These are phyloP conservation scores for Aulostomus chinensis DNA, from an alignment of 2,797 vertebrate species.

Conservation along the genomic window DNA sequence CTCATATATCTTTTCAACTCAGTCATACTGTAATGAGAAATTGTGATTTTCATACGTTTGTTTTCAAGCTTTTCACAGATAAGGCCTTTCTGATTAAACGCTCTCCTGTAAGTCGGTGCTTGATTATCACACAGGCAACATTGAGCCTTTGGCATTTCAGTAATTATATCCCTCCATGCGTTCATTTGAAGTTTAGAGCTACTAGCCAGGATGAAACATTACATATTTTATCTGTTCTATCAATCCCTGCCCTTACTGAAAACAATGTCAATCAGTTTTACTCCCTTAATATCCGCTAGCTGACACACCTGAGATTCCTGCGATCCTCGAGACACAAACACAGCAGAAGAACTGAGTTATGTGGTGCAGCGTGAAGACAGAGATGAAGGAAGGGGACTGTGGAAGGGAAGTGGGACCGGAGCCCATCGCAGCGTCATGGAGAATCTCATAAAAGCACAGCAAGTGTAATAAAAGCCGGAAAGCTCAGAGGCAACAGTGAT, in stretches of 20 bases:
- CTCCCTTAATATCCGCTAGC: conserved; percentile 10
- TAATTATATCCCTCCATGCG: not conserved
- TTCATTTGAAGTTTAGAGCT: too few relatives aligned
- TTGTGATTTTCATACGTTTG: not conserved
- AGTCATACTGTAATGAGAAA: not conserved
- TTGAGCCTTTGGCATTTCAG: too few relatives aligned
- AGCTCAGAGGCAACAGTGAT: conserved; percentile 5
- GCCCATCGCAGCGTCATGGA: conserved; percentile 20
- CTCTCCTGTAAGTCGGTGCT: too few relatives aligned
- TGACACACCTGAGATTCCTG: conserved; percentile 12
- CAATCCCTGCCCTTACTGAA: not conserved
- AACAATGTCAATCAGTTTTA: conserved; percentile 4
- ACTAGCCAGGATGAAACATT: not conserved
- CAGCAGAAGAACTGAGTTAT: conserved; percentile 23
- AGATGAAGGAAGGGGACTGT: not conserved
- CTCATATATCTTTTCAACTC: not conserved
- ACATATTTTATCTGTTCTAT: not conserved
- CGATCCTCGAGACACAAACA: conserved; percentile 10
- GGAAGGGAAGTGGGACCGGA: conserved; percentile 2
- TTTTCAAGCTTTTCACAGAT: conserved; percentile 1
- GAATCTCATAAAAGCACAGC: conserved; percentile 19
- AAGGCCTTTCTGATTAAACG: conserved; percentile 5
- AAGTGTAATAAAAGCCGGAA: conserved; percentile 14
- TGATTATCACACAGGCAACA: too few relatives aligned
- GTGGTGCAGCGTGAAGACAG: conserved; percentile 13